Conservation (phyloP, 2,888 invertebrate genomes). For the Dryocosmus kuriphilus region DNA sequence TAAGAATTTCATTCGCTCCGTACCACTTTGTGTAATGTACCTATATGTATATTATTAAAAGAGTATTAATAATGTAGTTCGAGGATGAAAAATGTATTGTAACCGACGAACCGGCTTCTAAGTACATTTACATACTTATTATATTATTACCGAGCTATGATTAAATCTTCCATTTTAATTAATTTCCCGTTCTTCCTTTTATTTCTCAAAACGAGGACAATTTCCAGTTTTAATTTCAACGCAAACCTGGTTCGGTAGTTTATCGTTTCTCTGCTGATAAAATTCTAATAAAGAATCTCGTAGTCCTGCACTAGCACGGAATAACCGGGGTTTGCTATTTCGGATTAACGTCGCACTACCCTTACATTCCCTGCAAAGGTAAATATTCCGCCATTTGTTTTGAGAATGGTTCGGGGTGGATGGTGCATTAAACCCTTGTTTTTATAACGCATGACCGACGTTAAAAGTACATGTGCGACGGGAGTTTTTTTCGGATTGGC, state of each 20-base stretch:
- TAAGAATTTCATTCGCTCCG: no score
- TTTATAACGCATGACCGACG: constrained; percentile 58
- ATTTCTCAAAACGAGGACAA: neutral
- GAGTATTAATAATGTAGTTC: no score
- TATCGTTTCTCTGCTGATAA: neutral
- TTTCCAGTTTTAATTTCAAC: constrained; percentile 14
- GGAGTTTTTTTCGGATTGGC: constrained; percentile 49
- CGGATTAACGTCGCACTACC: constrained; percentile 3
- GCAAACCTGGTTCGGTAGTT: neutral
- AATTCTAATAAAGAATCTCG: constrained; percentile 14
- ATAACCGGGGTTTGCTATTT: constrained; percentile 16
- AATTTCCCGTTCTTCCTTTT: neutral
- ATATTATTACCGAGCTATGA: neutral
- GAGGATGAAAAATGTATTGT: no score
- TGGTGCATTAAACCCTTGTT: constrained; percentile 51
- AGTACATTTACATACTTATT: no score
- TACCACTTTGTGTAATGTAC: no score
- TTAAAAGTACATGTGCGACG: constrained; percentile 52
- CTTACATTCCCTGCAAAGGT: constrained; percentile 49
- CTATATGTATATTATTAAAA: no score
- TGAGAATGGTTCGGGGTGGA: constrained; percentile 37
- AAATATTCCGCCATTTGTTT: constrained; percentile 65
- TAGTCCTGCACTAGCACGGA: neutral
- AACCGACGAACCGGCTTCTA: no score
- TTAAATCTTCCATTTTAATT: neutral